These are phyloP conservation scores for Pocillopora meandrina DNA, from an alignment of 92 coral and sea anemone species.

Conservation along the genomic window DNA sequence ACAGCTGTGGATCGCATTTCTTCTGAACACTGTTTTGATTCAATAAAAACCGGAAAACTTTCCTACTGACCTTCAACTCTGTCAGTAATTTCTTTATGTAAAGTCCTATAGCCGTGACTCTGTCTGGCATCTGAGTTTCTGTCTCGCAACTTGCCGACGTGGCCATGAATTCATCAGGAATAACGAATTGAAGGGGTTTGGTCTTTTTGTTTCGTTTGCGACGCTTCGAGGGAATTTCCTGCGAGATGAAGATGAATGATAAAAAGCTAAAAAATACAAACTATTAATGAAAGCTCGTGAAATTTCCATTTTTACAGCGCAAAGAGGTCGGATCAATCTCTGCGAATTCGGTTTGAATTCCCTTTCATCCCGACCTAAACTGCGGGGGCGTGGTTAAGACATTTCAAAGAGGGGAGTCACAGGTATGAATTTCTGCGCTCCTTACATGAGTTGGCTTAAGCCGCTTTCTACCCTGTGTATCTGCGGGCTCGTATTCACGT, in stretches of 20 bases:
- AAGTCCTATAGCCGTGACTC: background rate
- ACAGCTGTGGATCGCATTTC: too few relatives aligned
- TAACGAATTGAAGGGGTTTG: constrained; percentile 73
- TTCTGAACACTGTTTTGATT: background rate
- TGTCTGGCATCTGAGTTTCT: background rate
- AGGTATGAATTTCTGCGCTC: too few relatives aligned
- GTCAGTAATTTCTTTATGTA: constrained; percentile 41
- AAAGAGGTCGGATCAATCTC: too few relatives aligned
- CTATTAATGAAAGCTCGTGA: too few relatives aligned
- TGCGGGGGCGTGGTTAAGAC: too few relatives aligned
- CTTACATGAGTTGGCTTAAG: too few relatives aligned
- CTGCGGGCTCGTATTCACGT: too few relatives aligned
- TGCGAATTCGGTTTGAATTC: too few relatives aligned
- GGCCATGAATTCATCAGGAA: constrained; percentile 54
- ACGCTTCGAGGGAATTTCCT: constrained; percentile 81
- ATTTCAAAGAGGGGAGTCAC: too few relatives aligned
- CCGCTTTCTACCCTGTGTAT: too few relatives aligned
- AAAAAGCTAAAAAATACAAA: background rate
- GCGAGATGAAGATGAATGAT: background rate
- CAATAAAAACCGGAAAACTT: background rate
- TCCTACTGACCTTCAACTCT: constrained; percentile 66
- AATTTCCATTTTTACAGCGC: background rate
- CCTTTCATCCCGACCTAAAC: too few relatives aligned
- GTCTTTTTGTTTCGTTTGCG: constrained; percentile 69
- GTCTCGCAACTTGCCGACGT: background rate